Evolutionary conservation across 1,140 invertebrate species (phyloP).

Genomic region (Camponotus pennsylvanicus): DNA sequence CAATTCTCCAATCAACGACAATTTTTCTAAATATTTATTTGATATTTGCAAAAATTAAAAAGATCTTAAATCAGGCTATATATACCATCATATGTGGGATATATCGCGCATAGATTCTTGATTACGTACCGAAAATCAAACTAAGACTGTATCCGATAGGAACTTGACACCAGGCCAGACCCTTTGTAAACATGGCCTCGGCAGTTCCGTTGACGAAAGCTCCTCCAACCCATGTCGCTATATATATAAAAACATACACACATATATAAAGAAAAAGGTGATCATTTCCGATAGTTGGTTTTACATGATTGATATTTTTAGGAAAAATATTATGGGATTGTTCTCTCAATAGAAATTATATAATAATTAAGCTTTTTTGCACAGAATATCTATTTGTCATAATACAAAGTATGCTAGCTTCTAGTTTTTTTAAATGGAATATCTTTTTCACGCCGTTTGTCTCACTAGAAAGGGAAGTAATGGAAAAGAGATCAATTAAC

Average conservation of each 20-base stretch:
- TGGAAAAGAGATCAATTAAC: conserved; percentile 1
- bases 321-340: neutral
- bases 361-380: neutral
- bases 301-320: neutral
- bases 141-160: conserved; percentile 93
- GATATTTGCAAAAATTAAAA: neutral
- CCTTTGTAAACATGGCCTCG: conserved; percentile 90
- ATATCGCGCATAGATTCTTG: neutral
- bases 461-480: neutral
- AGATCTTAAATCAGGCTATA: too few relatives aligned
- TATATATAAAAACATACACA: conserved; percentile 30
- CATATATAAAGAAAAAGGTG: too few relatives aligned
- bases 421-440: neutral
- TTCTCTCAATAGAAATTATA: neutral
- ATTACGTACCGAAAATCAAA: conserved; percentile 89
- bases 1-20: too few relatives aligned
- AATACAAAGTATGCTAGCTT: neutral
- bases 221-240: conserved; percentile 94
- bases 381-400: neutral
- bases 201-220: conserved; percentile 95
- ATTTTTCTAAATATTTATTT: too few relatives aligned
- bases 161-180: conserved; percentile 92
- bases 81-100: too few relatives aligned
- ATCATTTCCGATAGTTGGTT: neutral
- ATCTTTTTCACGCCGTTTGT: neutral